phyloP scores from a whole-genome alignment of 1,140 invertebrate species.

The Pteromalus puparum region DNA sequence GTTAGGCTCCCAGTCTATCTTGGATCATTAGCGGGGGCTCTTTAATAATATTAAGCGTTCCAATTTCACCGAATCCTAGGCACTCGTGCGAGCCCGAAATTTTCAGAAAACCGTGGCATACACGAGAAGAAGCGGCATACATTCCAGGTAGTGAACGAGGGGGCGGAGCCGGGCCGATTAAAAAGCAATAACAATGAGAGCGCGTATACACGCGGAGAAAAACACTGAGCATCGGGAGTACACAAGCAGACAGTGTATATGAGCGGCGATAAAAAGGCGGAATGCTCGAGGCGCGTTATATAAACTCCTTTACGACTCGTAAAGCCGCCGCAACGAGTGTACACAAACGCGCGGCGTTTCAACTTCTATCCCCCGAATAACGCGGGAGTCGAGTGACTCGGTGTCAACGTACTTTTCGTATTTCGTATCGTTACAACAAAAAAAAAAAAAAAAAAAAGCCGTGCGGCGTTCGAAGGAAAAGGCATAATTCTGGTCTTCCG shows the following conservation, averaged over 20 bases:
- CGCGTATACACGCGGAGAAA: neutral
- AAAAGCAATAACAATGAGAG: conserved; percentile 39
- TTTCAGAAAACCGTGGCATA: too few relatives aligned
- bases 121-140: too few relatives aligned
- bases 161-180: neutral
- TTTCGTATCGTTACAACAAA: too few relatives aligned
- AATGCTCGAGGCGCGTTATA: conserved; percentile 23
- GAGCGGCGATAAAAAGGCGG: conserved; percentile 30
- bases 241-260: neutral
- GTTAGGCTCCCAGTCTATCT: too few relatives aligned
- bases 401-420: too few relatives aligned
- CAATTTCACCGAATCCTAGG: too few relatives aligned
- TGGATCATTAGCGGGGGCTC: too few relatives aligned
- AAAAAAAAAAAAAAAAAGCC: too few relatives aligned
- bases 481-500: conserved; percentile 3
- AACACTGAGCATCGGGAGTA: neutral
- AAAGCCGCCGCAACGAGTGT: neutral
- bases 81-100: neutral
- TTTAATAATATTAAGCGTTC: too few relatives aligned
- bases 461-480: neutral
- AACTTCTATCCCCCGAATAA: too few relatives aligned
- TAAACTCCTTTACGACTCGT: conserved; percentile 30
- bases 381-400: too few relatives aligned
- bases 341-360: neutral
- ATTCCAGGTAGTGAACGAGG: too few relatives aligned